Percentiles rank a stretch among this genome's conserved stretches.
Evolutionary conservation across 2,113 vertebrate species (phyloP).

Genomic region (Scolopax mira): DNA sequence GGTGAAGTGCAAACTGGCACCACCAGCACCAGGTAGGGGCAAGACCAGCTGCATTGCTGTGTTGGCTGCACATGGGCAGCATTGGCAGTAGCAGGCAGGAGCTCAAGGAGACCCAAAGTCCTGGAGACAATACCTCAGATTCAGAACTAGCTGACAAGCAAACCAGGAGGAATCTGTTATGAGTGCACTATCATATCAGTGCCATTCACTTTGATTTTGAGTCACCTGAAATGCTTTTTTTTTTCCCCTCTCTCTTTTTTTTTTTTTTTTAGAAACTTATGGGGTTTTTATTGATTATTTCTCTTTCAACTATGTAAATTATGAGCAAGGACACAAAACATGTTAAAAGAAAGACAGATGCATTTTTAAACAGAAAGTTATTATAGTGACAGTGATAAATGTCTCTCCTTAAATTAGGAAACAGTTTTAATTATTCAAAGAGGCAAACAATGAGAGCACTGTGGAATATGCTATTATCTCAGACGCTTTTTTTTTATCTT

Average conservation of each 20-base stretch:
- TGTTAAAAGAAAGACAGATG: neutral
- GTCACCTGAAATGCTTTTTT: neutral
- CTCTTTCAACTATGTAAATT: neutral
- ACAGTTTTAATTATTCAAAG: neutral
- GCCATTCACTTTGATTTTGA: neutral
- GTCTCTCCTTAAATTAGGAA: neutral
- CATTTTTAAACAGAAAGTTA: neutral
- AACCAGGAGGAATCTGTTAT: neutral
- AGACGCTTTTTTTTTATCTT: neutral
- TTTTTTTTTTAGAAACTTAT: neutral
- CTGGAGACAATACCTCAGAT: neutral
- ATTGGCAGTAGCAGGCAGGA: rapidly evolving
- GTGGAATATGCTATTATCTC: neutral
- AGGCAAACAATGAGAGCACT: neutral
- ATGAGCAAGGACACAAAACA: neutral
- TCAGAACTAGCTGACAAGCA: neutral
- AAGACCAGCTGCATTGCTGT: rapidly evolving
- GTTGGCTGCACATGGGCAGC: neutral
- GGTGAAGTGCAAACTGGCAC: neutral
- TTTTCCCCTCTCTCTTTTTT: neutral
- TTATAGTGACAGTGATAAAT: neutral
- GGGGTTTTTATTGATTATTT: neutral
- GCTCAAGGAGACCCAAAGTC: rapidly evolving
- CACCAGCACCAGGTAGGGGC: neutral
- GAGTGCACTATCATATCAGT: neutral